Percentiles rank a stretch among this genome's conserved stretches.
phyloP scores from a whole-genome alignment of 2,888 invertebrate genomes.

The Stegana nigrithorax region DNA sequence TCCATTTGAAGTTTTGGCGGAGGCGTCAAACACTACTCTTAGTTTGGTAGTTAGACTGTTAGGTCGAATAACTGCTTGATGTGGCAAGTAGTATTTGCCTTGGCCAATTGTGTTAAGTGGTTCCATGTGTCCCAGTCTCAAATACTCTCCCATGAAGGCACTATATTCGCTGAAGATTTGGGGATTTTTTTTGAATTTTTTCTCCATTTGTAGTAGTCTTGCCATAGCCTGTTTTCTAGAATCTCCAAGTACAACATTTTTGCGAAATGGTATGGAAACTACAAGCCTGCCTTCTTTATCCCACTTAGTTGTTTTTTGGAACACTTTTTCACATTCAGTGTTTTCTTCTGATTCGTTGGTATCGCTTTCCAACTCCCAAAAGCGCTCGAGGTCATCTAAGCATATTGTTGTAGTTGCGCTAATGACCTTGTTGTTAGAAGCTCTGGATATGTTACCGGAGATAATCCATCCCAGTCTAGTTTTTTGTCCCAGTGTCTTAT shows the following conservation, averaged over 20 bases:
- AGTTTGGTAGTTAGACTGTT: slow-evolving; percentile 25
- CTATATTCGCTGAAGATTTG: slow-evolving; percentile 13
- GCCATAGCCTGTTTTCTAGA: too few relatives aligned
- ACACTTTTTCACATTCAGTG: background rate
- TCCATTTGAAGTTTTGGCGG: slow-evolving; percentile 34
- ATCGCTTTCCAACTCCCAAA: background rate
- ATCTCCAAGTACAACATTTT: too few relatives aligned
- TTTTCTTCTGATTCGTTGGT: background rate
- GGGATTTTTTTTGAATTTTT: background rate
- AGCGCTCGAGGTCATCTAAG: background rate
- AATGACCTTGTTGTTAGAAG: background rate
- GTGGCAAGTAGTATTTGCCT: slow-evolving; percentile 28
- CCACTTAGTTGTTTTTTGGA: background rate
- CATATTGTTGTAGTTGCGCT: background rate
- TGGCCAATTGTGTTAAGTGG: background rate
- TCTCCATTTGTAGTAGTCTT: background rate
- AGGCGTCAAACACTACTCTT: slow-evolving; percentile 32
- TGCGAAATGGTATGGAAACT: too few relatives aligned
- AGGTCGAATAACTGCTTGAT: slow-evolving; percentile 23
- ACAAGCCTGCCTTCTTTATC: background rate
- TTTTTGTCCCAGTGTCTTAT: background rate
- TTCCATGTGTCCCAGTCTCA: slow-evolving; percentile 22
- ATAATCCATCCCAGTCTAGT: background rate
- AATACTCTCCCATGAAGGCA: slow-evolving; percentile 28
- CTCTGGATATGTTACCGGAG: background rate